Percentiles rank a stretch among this genome's conserved stretches.
phyloP scores from a whole-genome alignment of 2,888 invertebrate species.

The Diarsia rubi region DNA sequence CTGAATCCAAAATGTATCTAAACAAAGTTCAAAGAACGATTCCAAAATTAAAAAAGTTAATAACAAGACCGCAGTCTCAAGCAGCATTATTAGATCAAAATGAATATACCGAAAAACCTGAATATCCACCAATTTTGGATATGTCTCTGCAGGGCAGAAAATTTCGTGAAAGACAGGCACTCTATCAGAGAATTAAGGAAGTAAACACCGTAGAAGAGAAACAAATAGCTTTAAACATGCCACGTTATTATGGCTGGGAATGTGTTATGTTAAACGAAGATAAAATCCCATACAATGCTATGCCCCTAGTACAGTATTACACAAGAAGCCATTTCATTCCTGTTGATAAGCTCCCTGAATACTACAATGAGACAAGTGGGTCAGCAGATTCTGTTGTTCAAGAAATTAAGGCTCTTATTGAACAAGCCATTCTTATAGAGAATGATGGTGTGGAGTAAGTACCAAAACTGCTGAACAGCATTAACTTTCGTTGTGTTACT shows the following conservation, averaged over 20 bases:
- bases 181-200: constrained; percentile 91
- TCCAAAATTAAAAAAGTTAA: constrained; percentile 77
- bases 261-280: constrained; percentile 92
- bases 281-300: constrained; percentile 92
- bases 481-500: neutral
- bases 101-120: constrained; percentile 85
- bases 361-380: constrained; percentile 88
- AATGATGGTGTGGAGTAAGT: constrained; percentile 90
- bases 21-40: constrained; percentile 78
- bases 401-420: constrained; percentile 91
- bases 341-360: constrained; percentile 91
- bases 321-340: constrained; percentile 94
- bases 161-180: constrained; percentile 83
- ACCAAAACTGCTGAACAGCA: neutral
- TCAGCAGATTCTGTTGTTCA: constrained; percentile 87
- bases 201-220: constrained; percentile 96
- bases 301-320: constrained; percentile 93
- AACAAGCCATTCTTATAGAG: constrained; percentile 93
- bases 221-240: constrained; percentile 95
- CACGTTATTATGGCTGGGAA: constrained; percentile 95
- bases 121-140: constrained; percentile 92
- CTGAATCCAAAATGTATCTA: constrained; percentile 79
- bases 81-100: constrained; percentile 77
- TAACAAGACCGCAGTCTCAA: constrained; percentile 76
- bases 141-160: constrained; percentile 87